These are phyloP conservation scores for Acrocephalus kingi DNA, from an alignment of 2,113 vertebrate genomes.

Conservation along the genomic window DNA sequence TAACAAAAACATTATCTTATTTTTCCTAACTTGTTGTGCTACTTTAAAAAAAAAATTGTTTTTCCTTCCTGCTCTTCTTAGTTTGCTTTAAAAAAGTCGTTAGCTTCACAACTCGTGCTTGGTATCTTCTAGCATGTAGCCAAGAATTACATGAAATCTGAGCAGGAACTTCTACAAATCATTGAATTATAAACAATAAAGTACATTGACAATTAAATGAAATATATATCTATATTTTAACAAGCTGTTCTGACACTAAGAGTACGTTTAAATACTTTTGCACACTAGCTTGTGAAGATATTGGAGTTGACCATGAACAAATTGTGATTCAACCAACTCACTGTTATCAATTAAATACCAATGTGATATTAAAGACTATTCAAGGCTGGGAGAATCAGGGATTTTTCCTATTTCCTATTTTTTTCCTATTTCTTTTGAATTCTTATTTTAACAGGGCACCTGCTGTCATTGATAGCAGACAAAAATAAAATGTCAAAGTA, in stretches of 20 bases:
- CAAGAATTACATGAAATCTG: neutral
- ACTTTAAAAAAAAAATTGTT: neutral
- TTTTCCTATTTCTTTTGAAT: neutral
- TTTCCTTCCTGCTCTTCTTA: neutral
- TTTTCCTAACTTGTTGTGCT: neutral
- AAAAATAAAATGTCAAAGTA: neutral
- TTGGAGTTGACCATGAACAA: neutral
- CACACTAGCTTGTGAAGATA: neutral
- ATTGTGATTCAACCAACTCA: neutral
- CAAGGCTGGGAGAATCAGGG: neutral
- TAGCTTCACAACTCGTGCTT: neutral
- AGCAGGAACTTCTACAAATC: neutral
- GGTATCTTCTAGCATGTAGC: neutral
- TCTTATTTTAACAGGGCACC: neutral
- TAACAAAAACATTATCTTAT: neutral
- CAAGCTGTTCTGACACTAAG: neutral
- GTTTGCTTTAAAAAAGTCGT: neutral
- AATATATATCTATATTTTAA: neutral
- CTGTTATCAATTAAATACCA: neutral
- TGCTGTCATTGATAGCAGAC: neutral
- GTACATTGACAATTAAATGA: neutral
- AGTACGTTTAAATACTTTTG: neutral
- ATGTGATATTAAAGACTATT: neutral
- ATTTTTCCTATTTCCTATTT: neutral
- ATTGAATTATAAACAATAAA: neutral